Evolutionary conservation across 1,140 invertebrate species (phyloP), one percentile per base, ranked within the genome.

Genomic region (Maniola jurtina): DNA sequence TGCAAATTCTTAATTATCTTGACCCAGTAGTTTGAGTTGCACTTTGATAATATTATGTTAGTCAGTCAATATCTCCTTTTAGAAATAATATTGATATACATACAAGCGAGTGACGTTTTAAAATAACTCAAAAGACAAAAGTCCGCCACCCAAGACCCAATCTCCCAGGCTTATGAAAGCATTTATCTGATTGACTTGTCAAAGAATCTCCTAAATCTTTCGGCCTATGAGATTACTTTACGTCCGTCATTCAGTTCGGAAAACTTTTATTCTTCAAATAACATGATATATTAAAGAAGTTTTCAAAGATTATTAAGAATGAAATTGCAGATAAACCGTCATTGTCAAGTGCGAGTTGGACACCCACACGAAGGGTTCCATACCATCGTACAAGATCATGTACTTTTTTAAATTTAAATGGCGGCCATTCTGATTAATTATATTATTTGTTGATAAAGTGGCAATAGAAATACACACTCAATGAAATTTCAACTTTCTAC

Each of bases 201-300:
- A 48, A 48, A 16, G 38, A 25, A 48, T 50, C 45, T 35, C 55
- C 45, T 61, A 50, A 50, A 61, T 61, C 59, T 61, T 38, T 16
- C 10, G 25, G 25, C 45, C 3, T 15, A 61, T 61, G 47, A 36
- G 59, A 61, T 61, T 61, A 45, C 60, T 61, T 61, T 61, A 50
- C 10, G 48, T 50, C 48, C 10, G 48, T 50, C 48, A 50, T 50
- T 50, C 48, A 50, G 45, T 50, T 48, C 40, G 34, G 48, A 52
- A 61, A 50, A 61, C 60, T 61, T 61, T 61, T 48, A 48, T 61
- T n/a, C 34, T 33, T 57, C 5, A 10, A 5, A 13, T 13, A 8
- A 40, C 10, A 8, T 40, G 25, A 57, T 57, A 40, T 14, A 57
- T 57, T 57, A 38, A 38, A 57, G n/a, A 57, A 15, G 13, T 40